Base-by-base conservation (phyloP, 1,140 invertebrate genomes). In the Parapsyche elsis region DNA sequence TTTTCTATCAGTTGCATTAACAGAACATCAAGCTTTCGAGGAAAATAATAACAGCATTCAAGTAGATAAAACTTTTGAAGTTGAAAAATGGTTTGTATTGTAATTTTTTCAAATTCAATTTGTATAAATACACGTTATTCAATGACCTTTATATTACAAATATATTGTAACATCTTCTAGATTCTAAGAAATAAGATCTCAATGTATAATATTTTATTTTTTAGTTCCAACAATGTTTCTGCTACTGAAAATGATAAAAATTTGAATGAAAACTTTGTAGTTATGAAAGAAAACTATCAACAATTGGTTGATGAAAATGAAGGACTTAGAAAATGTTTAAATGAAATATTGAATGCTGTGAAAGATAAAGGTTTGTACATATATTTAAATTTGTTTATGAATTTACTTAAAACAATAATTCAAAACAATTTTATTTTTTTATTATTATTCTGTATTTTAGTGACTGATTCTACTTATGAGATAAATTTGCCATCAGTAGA, bases 291-390 rank as follows among this genome's bases (percentile, higher is more conserved):
- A 79, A 90, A 90, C 83, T 86, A 91, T 45, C 85, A 88, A 81
- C 85, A 87, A 67, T 86, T 94, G 9, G 86, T 92, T 71, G 91
- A 93, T 84, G 93, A 94, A 88, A 94, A 94, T 85, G 92, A 94
- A 86, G 92, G 91, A 0, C 87, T 94, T 21, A 87, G 93, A 75
- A 92, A 91, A 85, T 93, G 93, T 44, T 88, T 94, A 81, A 91
- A 93, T 84, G 92, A 93, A 85, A 92, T 93, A 82, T 84, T 93
- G 75, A 90, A 91, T 76, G 90, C 91, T 84, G 88, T 93, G 77
- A 90, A 89, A 78, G 85, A 88, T 81, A 89, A 91, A 87, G 89
- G 91, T 88, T 89, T 2, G 91, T 91, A 85, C 85, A 84, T 87
- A 84, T 84, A 84, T 73, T 2, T n/a, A 38, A 38, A 38, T 38